These are phyloP conservation scores for Ricordea florida DNA, from an alignment of 92 coral and sea anemone species.

Conservation along the genomic window DNA sequence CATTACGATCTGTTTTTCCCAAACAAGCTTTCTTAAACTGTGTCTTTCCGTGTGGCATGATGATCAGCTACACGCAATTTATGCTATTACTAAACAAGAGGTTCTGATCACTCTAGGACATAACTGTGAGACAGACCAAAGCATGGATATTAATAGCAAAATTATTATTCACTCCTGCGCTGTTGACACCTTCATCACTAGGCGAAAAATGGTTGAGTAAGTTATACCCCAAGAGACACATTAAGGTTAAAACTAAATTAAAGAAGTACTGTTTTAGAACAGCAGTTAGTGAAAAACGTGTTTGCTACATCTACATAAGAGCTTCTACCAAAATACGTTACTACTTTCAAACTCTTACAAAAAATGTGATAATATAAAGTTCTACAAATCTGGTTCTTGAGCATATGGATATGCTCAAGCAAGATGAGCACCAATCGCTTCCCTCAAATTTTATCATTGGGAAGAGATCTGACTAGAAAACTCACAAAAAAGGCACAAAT, in stretches of 20 bases:
- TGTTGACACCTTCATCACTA: too few relatives aligned
- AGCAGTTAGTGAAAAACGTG: slow-evolving; percentile 33
- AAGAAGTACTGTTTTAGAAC: slow-evolving; percentile 22
- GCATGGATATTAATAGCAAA: too few relatives aligned
- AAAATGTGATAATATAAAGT: slow-evolving; percentile 2
- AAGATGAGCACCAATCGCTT: slow-evolving; percentile 19
- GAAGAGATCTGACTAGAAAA: not conserved
- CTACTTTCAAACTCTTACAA: slow-evolving; percentile 7
- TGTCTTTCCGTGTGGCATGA: slow-evolving; percentile 27
- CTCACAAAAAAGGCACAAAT: slow-evolving; percentile 24
- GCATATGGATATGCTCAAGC: slow-evolving; percentile 20
- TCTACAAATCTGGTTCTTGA: slow-evolving; percentile 10
- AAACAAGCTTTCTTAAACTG: slow-evolving; percentile 16
- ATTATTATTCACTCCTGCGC: too few relatives aligned
- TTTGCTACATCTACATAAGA: slow-evolving; percentile 12
- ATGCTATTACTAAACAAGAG: not conserved
- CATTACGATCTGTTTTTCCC: slow-evolving; percentile 15
- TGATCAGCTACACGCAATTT: not conserved
- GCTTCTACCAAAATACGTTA: not conserved
- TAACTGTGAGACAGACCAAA: too few relatives aligned
- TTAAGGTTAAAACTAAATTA: slow-evolving; percentile 1
- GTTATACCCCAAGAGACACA: too few relatives aligned
- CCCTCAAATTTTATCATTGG: slow-evolving; percentile 23
- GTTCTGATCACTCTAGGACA: too few relatives aligned
- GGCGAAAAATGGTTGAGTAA: too few relatives aligned